Conservation (phyloP, 2,113 vertebrate genomes). For the Chamaea fasciata region DNA sequence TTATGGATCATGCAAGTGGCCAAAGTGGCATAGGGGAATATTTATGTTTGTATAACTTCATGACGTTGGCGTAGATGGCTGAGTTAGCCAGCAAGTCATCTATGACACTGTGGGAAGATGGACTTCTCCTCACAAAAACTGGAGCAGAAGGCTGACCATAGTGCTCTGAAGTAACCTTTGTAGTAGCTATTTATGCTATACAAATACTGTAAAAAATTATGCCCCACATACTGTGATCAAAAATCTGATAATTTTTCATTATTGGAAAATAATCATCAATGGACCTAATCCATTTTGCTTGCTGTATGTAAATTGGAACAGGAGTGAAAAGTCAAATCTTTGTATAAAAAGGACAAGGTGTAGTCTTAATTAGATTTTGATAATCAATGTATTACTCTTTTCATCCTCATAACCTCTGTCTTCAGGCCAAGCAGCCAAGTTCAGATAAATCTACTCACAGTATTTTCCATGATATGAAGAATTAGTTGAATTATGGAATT, state of each 20-base stretch:
- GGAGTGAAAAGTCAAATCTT: not conserved
- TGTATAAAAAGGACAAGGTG: not conserved
- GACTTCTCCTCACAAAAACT: not conserved
- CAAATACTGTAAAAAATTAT: not conserved
- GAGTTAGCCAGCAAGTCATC: not conserved
- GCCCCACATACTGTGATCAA: not conserved
- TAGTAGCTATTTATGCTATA: not conserved
- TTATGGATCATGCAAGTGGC: not conserved
- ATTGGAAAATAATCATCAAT: no score
- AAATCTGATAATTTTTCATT: not conserved
- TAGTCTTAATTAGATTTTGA: not conserved
- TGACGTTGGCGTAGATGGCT: not conserved
- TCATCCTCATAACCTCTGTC: not conserved
- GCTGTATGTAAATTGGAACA: accelerated
- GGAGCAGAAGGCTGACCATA: not conserved
- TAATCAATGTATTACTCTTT: not conserved
- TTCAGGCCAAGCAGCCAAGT: not conserved
- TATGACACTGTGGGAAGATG: not conserved
- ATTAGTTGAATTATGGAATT: not conserved
- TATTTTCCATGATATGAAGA: not conserved
- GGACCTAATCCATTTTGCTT: not conserved
- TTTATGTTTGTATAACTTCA: not conserved
- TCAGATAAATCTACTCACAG: not conserved
- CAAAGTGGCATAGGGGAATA: not conserved
- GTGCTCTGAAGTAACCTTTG: not conserved